phyloP scores from a whole-genome alignment of 2,113 vertebrate species.

The Burhinus bistriatus region DNA sequence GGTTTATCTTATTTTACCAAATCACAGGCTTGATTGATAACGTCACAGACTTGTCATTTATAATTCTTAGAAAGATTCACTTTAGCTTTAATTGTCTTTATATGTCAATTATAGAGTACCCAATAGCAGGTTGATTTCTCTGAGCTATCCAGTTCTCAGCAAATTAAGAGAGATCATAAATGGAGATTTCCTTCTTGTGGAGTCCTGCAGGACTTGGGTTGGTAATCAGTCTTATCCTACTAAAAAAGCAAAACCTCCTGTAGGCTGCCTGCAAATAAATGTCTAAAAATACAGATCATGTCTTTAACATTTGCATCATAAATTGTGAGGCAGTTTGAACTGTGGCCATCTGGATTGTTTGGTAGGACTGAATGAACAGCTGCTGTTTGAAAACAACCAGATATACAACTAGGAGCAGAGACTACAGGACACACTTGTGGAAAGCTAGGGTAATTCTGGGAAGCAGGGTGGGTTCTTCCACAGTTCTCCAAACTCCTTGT shows the following conservation, averaged over 20 bases:
- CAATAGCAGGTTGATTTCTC: background rate
- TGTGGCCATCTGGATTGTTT: background rate
- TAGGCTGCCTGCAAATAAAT: background rate
- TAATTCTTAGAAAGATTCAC: background rate
- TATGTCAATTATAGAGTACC: background rate
- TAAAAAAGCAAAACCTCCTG: background rate
- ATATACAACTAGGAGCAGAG: background rate
- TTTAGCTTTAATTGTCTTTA: background rate
- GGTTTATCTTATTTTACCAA: background rate
- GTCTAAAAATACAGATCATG: background rate
- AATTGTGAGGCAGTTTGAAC: background rate
- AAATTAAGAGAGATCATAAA: background rate
- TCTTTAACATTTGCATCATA: background rate
- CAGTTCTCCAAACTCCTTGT: background rate
- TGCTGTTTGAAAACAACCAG: background rate
- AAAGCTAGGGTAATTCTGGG: background rate
- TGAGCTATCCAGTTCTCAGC: background rate
- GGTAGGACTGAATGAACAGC: background rate
- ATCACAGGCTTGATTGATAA: background rate
- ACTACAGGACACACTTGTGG: background rate
- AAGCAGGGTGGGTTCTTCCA: background rate
- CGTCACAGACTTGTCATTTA: background rate
- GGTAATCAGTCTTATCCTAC: rapidly evolving
- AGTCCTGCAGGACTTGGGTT: rapidly evolving
- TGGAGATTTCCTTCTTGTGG: background rate